Conservation (phyloP, 2,113 vertebrate genomes). For the Tyto alba region DNA sequence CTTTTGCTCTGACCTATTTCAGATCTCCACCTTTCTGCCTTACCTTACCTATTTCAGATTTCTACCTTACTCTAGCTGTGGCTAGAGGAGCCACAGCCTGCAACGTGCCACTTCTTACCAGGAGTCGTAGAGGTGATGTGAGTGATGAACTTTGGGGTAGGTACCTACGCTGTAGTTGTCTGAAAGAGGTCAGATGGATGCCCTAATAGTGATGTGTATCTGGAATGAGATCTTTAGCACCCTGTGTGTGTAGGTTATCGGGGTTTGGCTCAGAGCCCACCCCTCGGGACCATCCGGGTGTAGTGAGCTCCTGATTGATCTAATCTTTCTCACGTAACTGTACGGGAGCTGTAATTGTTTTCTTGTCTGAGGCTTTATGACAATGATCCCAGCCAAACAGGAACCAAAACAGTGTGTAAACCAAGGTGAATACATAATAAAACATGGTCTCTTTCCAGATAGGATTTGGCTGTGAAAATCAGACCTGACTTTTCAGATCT, state of each 20-base stretch:
- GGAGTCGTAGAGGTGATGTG: neutral
- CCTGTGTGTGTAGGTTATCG: neutral
- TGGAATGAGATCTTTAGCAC: neutral
- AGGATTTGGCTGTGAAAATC: neutral
- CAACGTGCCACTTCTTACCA: neutral
- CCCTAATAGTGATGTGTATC: neutral
- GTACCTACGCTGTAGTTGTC: neutral
- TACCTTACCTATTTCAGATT: neutral
- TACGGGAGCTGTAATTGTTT: neutral
- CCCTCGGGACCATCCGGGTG: neutral
- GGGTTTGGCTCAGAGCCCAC: neutral
- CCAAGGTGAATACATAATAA: neutral
- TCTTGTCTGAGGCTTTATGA: conserved; percentile 2
- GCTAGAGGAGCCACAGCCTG: neutral
- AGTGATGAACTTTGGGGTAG: neutral
- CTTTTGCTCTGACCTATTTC: neutral
- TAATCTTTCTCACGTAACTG: neutral
- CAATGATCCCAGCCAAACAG: neutral
- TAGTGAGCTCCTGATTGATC: neutral
- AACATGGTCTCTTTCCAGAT: neutral
- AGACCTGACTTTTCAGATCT: neutral
- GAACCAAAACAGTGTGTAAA: neutral
- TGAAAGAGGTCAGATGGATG: neutral
- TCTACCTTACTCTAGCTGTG: neutral
- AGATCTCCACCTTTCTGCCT: neutral